These are phyloP conservation scores for Equus przewalskii DNA, from an alignment of 2,113 vertebrate genomes.

Conservation along the genomic window DNA sequence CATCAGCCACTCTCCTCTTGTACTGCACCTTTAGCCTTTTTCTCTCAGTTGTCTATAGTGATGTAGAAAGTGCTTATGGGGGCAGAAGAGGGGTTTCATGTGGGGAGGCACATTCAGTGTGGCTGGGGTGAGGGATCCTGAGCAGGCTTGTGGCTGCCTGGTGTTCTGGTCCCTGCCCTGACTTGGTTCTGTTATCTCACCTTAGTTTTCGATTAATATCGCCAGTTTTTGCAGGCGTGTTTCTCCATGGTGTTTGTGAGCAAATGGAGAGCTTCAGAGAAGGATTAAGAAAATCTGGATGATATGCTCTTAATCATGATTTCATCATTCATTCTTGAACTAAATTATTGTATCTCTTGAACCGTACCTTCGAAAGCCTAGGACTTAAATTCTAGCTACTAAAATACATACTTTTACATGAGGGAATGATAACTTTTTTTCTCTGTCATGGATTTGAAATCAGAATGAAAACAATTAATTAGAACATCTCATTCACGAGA, in stretches of 20 bases:
- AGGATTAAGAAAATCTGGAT: background rate
- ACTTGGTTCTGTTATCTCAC: background rate
- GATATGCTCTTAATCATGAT: background rate
- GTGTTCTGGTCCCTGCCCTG: background rate
- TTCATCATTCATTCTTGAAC: background rate
- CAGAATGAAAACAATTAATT: background rate
- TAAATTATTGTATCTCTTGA: background rate
- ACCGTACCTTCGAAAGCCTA: background rate
- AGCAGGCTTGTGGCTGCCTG: background rate
- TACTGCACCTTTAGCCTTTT: background rate
- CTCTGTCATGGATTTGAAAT: constrained; percentile 15
- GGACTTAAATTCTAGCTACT: background rate
- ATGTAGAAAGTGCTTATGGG: background rate
- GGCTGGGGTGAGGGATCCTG: background rate
- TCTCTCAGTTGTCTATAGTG: background rate
- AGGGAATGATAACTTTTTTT: background rate
- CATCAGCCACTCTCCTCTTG: background rate
- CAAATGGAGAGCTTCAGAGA: background rate
- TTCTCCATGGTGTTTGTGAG: background rate
- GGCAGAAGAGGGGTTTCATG: background rate
- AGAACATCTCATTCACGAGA: background rate
- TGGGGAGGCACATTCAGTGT: background rate
- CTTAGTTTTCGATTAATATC: background rate
- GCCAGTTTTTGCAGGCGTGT: background rate
- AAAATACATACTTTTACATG: background rate